Percentiles rank a stretch among this genome's conserved stretches.
phyloP scores from a whole-genome alignment of 2,888 invertebrate genomes.

The Rhagophthalmus giganteus region DNA sequence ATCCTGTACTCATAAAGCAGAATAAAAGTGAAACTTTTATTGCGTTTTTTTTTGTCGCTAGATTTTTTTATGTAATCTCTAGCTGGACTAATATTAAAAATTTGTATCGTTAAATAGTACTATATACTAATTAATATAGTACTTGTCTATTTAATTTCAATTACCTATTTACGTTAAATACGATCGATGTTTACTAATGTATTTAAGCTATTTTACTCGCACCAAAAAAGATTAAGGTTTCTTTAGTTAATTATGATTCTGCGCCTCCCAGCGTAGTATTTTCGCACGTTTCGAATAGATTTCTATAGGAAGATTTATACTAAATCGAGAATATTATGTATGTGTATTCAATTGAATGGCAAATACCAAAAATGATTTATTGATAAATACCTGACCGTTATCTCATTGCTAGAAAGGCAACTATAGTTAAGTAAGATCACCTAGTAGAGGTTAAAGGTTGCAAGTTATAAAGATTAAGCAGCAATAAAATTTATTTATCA shows the following conservation, averaged over 20 bases:
- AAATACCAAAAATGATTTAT: constrained; percentile 6
- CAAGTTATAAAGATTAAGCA: constrained; percentile 15
- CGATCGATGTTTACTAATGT: no score
- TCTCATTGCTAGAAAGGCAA: constrained; percentile 1
- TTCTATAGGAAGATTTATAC: no score
- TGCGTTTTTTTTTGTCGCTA: background rate
- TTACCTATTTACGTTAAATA: no score
- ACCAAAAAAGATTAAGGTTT: no score
- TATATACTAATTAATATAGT: constrained; percentile 1
- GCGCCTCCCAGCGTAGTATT: no score
- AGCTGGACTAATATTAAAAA: background rate
- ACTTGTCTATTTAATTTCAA: constrained; percentile 1
- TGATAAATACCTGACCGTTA: constrained; percentile 2
- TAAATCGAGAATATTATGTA: no score
- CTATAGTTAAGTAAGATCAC: constrained; percentile 8
- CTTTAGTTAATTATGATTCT: no score
- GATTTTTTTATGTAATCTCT: background rate
- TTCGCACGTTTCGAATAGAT: no score
- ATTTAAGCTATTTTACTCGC: no score
- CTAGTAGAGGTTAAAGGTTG: constrained; percentile 12
- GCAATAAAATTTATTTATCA: no score
- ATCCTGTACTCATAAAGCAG: constrained; percentile 4
- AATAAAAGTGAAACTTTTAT: constrained; percentile 12
- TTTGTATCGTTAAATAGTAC: background rate
- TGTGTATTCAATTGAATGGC: constrained; percentile 2